Evolutionary conservation across 1,140 invertebrate species (phyloP), one percentile per base, ranked within the genome.

Genomic region (Drosophila auraria): DNA sequence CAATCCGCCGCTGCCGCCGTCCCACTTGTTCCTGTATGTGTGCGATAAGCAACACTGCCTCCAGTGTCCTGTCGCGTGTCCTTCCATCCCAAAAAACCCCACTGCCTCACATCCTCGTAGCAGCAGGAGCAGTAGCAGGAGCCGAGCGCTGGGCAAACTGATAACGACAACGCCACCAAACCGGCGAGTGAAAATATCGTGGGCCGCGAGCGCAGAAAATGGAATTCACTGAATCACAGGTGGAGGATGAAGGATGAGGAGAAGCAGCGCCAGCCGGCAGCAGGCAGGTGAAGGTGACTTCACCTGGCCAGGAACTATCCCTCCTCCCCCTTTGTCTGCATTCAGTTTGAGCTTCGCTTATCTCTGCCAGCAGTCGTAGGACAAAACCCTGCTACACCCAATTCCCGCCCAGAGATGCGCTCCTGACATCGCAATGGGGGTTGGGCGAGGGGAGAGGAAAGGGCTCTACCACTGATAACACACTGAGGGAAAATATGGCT

Each of bases 131-230:
- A 38, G 36, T 20, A 57, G 54, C 33, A 40, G 27, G 23, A 57
- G 27, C 33, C 58, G 23, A 57, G 27, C 40, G 62, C 68, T 71
- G 80, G 70, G 44, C 57, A 61, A 44, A 54, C 68, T 61, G 79
- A 59, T 81, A 75, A 57, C 66, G 75, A 65, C 59, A 77, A 71
- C 68, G 86, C 76, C 75, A 76, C 69, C 78, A 86, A 81, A 57
- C 20, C 82, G 74, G 76, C 83, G 80, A 87, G 83, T 87, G 83
- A 87, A 87, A 87, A 87, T 87, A 69, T 87, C 63, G 69, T 77
- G 64, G 65, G 66, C 82, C 86, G 86, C 84, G 82, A 89, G 77
- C 72, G 71, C 72, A 86, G 68, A 78, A 84, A 84, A 84, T 84
- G 73, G 59, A 84, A 84, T 71, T 73, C 66, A 80, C 65, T 71